A percentile compares a stretch with the other conserved stretches of the same genome.
phyloP scores from a whole-genome alignment of 2,888 invertebrate genomes.

The Erannis defoliaria region DNA sequence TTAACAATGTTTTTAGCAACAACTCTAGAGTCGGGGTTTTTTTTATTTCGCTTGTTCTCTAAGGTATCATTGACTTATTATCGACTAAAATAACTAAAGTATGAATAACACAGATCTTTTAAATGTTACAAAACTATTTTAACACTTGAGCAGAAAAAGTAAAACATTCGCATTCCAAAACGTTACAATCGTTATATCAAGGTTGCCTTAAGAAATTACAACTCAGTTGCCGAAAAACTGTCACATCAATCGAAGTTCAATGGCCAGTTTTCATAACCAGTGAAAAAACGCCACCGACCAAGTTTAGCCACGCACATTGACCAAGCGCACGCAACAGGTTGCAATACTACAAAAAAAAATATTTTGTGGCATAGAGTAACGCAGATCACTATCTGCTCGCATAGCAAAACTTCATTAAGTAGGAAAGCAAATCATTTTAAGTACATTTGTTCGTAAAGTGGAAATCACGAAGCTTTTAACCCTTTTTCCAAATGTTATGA shows the following conservation, averaged over 20 bases:
- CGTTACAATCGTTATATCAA: slow-evolving; percentile 18
- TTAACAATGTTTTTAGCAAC: too few relatives aligned
- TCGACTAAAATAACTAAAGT: too few relatives aligned
- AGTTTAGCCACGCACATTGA: slow-evolving; percentile 41
- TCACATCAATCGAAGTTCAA: slow-evolving; percentile 39
- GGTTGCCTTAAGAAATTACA: slow-evolving; percentile 22
- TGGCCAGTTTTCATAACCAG: slow-evolving; percentile 34
- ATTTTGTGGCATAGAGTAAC: background rate
- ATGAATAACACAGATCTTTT: too few relatives aligned
- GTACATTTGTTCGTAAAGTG: too few relatives aligned
- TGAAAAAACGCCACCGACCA: slow-evolving; percentile 25
- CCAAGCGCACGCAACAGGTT: slow-evolving; percentile 39
- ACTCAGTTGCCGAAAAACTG: slow-evolving; percentile 29
- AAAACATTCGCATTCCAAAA: slow-evolving; percentile 19
- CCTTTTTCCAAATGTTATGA: too few relatives aligned
- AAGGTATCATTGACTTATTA: too few relatives aligned
- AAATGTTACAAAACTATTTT: slow-evolving; percentile 6
- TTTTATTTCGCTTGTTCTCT: too few relatives aligned
- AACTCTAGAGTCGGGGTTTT: too few relatives aligned
- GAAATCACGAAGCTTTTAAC: too few relatives aligned
- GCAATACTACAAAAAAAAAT: slow-evolving; percentile 40
- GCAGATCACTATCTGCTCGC: slow-evolving; percentile 16
- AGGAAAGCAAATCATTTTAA: background rate
- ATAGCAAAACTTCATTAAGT: background rate
- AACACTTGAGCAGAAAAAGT: slow-evolving; percentile 10